phyloP scores from a whole-genome alignment of 2,888 invertebrate species.

The Limnephilus lunatus region DNA sequence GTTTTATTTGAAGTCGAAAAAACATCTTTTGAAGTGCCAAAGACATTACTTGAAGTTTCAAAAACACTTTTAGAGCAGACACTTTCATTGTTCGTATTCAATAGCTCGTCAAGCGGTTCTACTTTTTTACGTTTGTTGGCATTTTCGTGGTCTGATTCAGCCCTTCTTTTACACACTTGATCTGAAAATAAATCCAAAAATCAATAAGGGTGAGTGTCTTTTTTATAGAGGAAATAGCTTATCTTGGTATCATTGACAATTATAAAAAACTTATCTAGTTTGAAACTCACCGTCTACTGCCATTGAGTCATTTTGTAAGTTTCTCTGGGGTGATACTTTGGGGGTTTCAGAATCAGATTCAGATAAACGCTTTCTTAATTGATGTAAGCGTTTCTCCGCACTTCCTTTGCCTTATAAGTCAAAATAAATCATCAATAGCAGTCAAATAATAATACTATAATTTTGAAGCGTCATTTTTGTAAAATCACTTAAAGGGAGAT shows the following conservation, averaged over 20 bases:
- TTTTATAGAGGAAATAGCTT: background rate
- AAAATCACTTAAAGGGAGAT: background rate
- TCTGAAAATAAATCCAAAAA: slow-evolving; percentile 1
- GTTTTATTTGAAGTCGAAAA: no score
- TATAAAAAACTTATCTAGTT: background rate
- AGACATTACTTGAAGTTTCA: background rate
- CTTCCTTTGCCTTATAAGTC: background rate
- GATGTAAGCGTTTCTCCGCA: background rate
- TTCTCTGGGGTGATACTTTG: background rate
- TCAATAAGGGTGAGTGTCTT: background rate
- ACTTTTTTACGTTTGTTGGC: slow-evolving; percentile 19
- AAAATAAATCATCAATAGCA: background rate
- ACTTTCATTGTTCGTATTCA: background rate
- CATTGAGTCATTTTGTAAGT: background rate
- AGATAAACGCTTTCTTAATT: background rate
- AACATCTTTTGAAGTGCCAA: no score
- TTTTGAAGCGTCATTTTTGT: no score
- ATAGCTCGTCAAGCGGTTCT: slow-evolving; percentile 7
- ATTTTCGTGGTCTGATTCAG: background rate
- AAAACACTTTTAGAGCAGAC: background rate
- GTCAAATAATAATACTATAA: background rate
- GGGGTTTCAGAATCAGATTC: background rate
- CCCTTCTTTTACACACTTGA: background rate
- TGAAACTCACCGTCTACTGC: background rate
- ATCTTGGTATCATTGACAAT: background rate